Conservation (phyloP, 1,140 invertebrate species). For the Apis florea region DNA sequence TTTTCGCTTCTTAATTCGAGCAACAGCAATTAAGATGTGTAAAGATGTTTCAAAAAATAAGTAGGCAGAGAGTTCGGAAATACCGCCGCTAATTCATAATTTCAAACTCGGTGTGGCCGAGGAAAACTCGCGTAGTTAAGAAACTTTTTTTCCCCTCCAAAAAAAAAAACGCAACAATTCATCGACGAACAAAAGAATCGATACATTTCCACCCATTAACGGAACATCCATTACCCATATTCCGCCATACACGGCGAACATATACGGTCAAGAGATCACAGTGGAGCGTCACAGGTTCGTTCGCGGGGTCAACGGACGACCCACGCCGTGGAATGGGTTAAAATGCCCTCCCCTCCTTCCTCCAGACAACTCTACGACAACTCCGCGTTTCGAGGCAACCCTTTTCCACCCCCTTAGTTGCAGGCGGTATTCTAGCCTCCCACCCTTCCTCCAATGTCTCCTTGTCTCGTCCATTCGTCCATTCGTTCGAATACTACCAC, state of each 20-base stretch:
- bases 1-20: not conserved
- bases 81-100: not conserved
- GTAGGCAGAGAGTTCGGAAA: not conserved
- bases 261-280: slow-evolving; percentile 61
- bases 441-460: slow-evolving; percentile 50
- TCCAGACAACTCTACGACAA: slow-evolving; percentile 36
- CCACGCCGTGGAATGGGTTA: slow-evolving; percentile 54
- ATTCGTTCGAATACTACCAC: slow-evolving; percentile 40
- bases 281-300: slow-evolving; percentile 53
- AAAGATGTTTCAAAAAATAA: not conserved
- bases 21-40: not conserved
- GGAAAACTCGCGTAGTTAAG: not conserved
- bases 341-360: slow-evolving; percentile 8
- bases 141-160: not conserved
- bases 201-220: not conserved
- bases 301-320: slow-evolving; percentile 70
- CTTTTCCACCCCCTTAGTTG: slow-evolving; percentile 49
- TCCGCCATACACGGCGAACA: not conserved
- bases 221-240: not conserved
- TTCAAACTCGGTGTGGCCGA: not conserved
- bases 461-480: slow-evolving; percentile 52
- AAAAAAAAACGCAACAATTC: not conserved
- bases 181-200: not conserved
- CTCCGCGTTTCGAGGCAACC: slow-evolving; percentile 12
- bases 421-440: slow-evolving; percentile 53